Evolutionary conservation across 2,888 invertebrate genomes (phyloP).

Genomic region (Lasioglossum pauxillum): DNA sequence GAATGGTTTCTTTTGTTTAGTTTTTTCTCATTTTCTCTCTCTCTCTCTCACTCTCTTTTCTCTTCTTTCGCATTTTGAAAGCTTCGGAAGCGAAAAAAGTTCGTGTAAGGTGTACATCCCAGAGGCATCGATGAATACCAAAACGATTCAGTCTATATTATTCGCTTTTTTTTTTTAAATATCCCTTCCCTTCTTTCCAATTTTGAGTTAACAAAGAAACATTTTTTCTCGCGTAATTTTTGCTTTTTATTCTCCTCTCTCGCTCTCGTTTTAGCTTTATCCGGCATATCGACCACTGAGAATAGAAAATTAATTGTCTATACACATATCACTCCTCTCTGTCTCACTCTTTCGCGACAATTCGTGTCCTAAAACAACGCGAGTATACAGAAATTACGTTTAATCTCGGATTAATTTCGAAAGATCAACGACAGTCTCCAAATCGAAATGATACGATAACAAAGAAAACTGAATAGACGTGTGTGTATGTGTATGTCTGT

Average conservation of each 20-base stretch:
- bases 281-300: slow-evolving; percentile 47
- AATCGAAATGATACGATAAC: slow-evolving; percentile 50
- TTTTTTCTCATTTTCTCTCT: slow-evolving; percentile 24
- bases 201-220: slow-evolving; percentile 40
- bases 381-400: slow-evolving; percentile 30
- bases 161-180: slow-evolving; percentile 32
- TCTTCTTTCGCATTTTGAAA: slow-evolving; percentile 47
- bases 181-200: slow-evolving; percentile 6
- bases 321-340: slow-evolving; percentile 37
- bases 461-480: slow-evolving; percentile 73
- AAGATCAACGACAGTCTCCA: slow-evolving; percentile 37
- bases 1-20: slow-evolving; percentile 67
- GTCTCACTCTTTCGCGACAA: neutral
- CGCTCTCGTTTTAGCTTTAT: slow-evolving; percentile 13
- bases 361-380: slow-evolving; percentile 33
- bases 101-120: slow-evolving; percentile 48
- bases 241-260: neutral
- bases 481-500: slow-evolving; percentile 55
- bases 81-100: slow-evolving; percentile 52
- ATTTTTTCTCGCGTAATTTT: neutral
- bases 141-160: slow-evolving; percentile 65
- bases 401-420: slow-evolving; percentile 48
- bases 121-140: slow-evolving; percentile 64
- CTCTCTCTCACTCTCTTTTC: slow-evolving; percentile 47
- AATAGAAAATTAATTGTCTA: slow-evolving; percentile 59